phyloP scores from a whole-genome alignment of 2,113 vertebrate species.

The Oreochromis aureus region DNA sequence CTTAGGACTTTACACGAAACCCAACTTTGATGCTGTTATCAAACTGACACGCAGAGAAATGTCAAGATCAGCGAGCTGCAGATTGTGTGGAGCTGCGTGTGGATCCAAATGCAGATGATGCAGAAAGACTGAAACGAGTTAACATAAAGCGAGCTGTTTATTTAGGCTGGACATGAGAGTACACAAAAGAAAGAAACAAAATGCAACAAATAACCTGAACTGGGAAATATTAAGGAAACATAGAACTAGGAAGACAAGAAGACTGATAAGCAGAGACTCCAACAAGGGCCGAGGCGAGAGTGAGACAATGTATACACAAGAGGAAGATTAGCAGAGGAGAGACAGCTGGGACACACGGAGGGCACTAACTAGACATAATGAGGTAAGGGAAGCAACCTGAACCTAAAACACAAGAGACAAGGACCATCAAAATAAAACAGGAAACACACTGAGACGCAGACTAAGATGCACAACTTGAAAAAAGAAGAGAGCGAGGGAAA shows the following conservation, averaged over 20 bases:
- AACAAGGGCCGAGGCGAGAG: accelerated
- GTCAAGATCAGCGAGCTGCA: accelerated
- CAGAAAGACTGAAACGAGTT: not conserved
- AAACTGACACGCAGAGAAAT: accelerated
- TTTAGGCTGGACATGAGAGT: not conserved
- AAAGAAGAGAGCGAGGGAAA: not conserved
- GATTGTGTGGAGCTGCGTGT: accelerated
- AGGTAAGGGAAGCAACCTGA: not conserved
- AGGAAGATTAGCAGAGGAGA: not conserved
- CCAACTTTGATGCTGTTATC: accelerated
- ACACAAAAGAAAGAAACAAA: not conserved
- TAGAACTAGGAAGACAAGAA: not conserved
- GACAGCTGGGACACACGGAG: not conserved
- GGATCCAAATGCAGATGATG: not conserved
- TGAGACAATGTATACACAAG: not conserved
- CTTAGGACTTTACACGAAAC: accelerated
- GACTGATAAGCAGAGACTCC: accelerated
- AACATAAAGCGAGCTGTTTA: accelerated
- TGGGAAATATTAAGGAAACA: not conserved
- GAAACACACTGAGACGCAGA: accelerated
- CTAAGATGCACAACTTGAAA: accelerated
- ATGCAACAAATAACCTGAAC: not conserved
- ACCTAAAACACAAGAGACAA: not conserved
- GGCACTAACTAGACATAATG: not conserved
- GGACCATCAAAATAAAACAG: not conserved